Evolutionary conservation across 2,113 vertebrate species (phyloP).

Genomic region (Brachyhypopomus occidentalis): DNA sequence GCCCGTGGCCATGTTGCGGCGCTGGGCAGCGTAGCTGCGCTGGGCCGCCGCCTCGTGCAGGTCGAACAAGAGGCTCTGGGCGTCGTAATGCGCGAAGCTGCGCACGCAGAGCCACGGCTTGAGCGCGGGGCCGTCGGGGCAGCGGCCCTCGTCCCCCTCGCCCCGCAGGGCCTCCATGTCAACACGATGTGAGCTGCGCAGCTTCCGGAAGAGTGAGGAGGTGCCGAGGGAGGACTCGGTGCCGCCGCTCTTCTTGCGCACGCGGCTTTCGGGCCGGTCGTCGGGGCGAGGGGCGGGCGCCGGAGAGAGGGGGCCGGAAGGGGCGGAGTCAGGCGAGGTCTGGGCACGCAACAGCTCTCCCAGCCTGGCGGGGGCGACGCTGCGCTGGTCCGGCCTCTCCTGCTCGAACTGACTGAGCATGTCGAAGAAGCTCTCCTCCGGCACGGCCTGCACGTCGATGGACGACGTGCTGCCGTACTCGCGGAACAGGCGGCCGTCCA

Average conservation of each 20-base stretch:
- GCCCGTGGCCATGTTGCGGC: slow-evolving; percentile 87
- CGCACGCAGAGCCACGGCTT: slow-evolving; percentile 83
- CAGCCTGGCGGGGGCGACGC: slow-evolving; percentile 59
- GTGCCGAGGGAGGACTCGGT: slow-evolving; percentile 72
- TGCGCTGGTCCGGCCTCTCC: slow-evolving; percentile 73
- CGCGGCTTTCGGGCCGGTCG: slow-evolving; percentile 71
- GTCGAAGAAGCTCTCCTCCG: slow-evolving; percentile 88
- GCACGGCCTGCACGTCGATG: slow-evolving; percentile 86
- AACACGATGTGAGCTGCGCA: slow-evolving; percentile 71
- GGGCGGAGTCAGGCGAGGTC: slow-evolving; percentile 42
- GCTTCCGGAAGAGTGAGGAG: slow-evolving; percentile 86
- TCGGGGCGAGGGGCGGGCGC: slow-evolving; percentile 54
- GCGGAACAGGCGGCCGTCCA: slow-evolving; percentile 69
- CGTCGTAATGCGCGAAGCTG: slow-evolving; percentile 88
- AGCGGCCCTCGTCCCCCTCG: slow-evolving; percentile 57
- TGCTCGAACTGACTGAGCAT: slow-evolving; percentile 86
- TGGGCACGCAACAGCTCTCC: slow-evolving; percentile 68
- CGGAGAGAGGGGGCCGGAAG: slow-evolving; percentile 41
- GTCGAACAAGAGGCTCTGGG: slow-evolving; percentile 90
- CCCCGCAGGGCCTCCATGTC: slow-evolving; percentile 72
- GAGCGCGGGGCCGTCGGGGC: slow-evolving; percentile 55
- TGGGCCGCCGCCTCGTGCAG: slow-evolving; percentile 78
- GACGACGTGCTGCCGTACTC: slow-evolving; percentile 96
- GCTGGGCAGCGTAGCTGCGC: slow-evolving; percentile 69
- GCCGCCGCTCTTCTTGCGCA: slow-evolving; percentile 79